These are phyloP conservation scores for Pseudorhombus dupliciocellatus DNA, from an alignment of 2,113 vertebrate species.

Conservation along the genomic window DNA sequence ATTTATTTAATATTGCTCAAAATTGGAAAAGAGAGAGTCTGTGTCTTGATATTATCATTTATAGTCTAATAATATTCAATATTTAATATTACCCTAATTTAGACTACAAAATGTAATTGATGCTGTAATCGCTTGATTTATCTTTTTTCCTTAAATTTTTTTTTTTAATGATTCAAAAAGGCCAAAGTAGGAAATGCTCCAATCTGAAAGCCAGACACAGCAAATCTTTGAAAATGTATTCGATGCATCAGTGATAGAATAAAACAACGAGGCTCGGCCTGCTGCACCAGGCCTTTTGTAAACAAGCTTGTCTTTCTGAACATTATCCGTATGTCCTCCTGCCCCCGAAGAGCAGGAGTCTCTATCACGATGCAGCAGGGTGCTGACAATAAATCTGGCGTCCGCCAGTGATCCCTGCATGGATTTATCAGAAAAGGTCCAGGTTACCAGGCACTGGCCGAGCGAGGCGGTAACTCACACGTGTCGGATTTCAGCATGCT, in stretches of 20 bases:
- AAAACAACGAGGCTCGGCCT: not conserved
- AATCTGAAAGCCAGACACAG: not conserved
- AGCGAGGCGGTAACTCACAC: slow-evolving; percentile 87
- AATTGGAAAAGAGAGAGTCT: no score
- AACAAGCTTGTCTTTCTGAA: slow-evolving; percentile 25
- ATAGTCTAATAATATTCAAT: no score
- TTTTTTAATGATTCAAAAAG: no score
- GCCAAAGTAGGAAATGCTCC: no score
- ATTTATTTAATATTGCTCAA: no score
- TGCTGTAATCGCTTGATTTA: no score
- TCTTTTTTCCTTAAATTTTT: no score
- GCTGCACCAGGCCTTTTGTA: not conserved
- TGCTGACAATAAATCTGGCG: slow-evolving; percentile 61
- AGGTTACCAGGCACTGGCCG: slow-evolving; percentile 46
- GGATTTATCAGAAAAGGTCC: slow-evolving; percentile 73
- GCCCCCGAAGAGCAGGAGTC: slow-evolving; percentile 34
- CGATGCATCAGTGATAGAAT: not conserved
- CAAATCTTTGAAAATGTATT: not conserved
- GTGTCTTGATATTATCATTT: no score
- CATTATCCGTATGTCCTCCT: slow-evolving; percentile 24
- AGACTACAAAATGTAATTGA: no score
- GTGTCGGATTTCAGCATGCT: slow-evolving; percentile 96
- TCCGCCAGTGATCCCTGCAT: slow-evolving; percentile 54
- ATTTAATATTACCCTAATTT: no score
- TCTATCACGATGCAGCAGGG: slow-evolving; percentile 48